Evolutionary conservation across 2,113 vertebrate species (phyloP).

Genomic region (Callocephalon fimbriatum): DNA sequence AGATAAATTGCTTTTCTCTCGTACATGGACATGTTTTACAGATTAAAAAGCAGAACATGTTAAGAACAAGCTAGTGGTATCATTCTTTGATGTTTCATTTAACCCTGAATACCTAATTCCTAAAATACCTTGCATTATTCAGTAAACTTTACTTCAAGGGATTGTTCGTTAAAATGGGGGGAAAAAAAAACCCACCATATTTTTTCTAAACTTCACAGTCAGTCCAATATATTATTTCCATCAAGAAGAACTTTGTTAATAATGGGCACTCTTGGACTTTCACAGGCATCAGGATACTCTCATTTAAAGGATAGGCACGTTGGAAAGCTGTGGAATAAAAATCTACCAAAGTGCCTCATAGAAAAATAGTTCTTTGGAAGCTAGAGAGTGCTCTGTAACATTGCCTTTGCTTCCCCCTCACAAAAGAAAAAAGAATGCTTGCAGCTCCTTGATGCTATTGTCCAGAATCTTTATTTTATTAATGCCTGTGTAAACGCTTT

Average conservation of each 20-base stretch:
- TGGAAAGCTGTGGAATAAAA: background rate
- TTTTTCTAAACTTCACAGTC: background rate
- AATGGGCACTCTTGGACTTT: background rate
- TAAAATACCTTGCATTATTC: background rate
- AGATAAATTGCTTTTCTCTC: background rate
- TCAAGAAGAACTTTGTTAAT: background rate
- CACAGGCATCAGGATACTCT: background rate
- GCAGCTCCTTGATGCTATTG: background rate
- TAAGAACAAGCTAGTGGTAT: background rate
- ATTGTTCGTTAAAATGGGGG: background rate
- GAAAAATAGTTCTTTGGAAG: background rate
- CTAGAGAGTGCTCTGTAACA: background rate
- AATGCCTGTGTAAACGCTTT: background rate
- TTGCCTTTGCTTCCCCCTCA: background rate
- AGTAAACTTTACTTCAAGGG: background rate
- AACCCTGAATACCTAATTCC: background rate
- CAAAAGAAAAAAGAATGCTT: background rate
- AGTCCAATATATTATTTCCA: background rate
- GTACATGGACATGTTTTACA: background rate
- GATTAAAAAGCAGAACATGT: background rate
- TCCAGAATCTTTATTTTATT: background rate
- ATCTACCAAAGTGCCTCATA: background rate
- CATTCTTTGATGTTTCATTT: background rate
- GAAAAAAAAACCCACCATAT: background rate
- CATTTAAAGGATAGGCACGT: background rate